phyloP scores from a whole-genome alignment of 2,113 vertebrate genomes.

The Euleptes europaea region DNA sequence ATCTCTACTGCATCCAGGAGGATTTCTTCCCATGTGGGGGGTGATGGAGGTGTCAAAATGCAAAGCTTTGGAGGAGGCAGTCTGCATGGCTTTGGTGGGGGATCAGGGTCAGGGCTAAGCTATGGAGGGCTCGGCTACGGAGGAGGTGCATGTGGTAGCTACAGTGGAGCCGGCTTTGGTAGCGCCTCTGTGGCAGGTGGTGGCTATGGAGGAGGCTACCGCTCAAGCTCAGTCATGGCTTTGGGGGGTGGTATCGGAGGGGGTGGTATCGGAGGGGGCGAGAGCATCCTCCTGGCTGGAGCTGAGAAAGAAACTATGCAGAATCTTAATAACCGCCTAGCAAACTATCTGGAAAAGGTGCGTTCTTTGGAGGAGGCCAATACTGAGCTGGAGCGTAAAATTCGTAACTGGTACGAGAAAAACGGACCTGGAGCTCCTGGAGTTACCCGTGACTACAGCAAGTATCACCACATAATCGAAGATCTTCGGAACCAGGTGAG shows the following conservation, averaged over 20 bases:
- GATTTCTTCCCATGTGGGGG: slow-evolving; percentile 18
- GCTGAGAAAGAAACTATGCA: slow-evolving; percentile 91
- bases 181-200: not conserved
- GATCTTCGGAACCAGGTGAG: slow-evolving; percentile 75
- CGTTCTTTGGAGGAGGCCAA: slow-evolving; percentile 80
- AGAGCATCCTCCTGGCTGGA: slow-evolving; percentile 64
- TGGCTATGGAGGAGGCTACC: slow-evolving; percentile 55
- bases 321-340: slow-evolving; percentile 88
- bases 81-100: not conserved
- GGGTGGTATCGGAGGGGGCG: slow-evolving; percentile 44
- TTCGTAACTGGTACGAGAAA: slow-evolving; percentile 71
- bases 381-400: slow-evolving; percentile 78
- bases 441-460: slow-evolving; percentile 68
- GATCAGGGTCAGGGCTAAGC: not conserved
- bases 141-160: not conserved
- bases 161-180: slow-evolving; percentile 37
- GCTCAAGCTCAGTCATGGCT: slow-evolving; percentile 8
- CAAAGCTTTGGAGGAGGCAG: not conserved
- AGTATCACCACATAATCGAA: slow-evolving; percentile 59
- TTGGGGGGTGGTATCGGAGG: slow-evolving; percentile 23
- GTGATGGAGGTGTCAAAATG: slow-evolving; percentile 12
- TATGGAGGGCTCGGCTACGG: not conserved
- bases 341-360: slow-evolving; percentile 83
- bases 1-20: slow-evolving; percentile 55
- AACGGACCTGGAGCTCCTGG: slow-evolving; percentile 36